Conservation (phyloP, 1,140 invertebrate genomes). For the Hyles vespertilio region DNA sequence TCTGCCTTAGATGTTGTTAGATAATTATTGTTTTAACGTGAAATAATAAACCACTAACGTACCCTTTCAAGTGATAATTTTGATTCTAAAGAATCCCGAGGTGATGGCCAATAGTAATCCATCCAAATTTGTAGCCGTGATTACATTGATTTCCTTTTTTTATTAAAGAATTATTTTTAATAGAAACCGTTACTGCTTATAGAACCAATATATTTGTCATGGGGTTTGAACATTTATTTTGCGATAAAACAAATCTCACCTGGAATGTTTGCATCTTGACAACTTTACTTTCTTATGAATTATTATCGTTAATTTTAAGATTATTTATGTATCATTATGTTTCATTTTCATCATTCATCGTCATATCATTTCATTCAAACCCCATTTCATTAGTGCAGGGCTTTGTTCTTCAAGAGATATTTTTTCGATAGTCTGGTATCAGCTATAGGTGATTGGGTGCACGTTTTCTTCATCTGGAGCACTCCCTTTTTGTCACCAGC, state of each 20-base stretch:
- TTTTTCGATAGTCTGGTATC: slow-evolving; percentile 25
- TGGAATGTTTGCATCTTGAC: slow-evolving; percentile 76
- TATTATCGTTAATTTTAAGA: slow-evolving; percentile 45
- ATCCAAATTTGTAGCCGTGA: slow-evolving; percentile 31
- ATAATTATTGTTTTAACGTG: too few species aligned
- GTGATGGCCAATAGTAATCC: slow-evolving; percentile 53
- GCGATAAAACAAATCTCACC: slow-evolving; percentile 50
- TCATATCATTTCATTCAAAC: slow-evolving; percentile 67
- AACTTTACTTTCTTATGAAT: slow-evolving; percentile 65
- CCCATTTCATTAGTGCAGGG: slow-evolving; percentile 72
- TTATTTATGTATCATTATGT: slow-evolving; percentile 57
- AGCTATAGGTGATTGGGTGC: slow-evolving; percentile 66
- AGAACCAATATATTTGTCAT: slow-evolving; percentile 61
- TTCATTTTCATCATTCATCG: slow-evolving; percentile 44
- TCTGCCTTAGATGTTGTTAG: too few species aligned
- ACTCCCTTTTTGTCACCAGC: slow-evolving; percentile 57
- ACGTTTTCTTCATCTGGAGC: slow-evolving; percentile 64
- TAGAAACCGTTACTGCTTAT: slow-evolving; percentile 38
- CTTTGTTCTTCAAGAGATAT: slow-evolving; percentile 41
- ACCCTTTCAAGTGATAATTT: slow-evolving; percentile 6
- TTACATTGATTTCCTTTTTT: slow-evolving; percentile 29
- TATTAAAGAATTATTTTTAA: slow-evolving; percentile 39
- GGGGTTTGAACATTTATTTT: slow-evolving; percentile 74
- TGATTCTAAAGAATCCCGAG: slow-evolving; percentile 24
- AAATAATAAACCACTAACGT: too few species aligned